phyloP scores from a whole-genome alignment of 1,140 invertebrate genomes.

The Drosophila kepulauana region DNA sequence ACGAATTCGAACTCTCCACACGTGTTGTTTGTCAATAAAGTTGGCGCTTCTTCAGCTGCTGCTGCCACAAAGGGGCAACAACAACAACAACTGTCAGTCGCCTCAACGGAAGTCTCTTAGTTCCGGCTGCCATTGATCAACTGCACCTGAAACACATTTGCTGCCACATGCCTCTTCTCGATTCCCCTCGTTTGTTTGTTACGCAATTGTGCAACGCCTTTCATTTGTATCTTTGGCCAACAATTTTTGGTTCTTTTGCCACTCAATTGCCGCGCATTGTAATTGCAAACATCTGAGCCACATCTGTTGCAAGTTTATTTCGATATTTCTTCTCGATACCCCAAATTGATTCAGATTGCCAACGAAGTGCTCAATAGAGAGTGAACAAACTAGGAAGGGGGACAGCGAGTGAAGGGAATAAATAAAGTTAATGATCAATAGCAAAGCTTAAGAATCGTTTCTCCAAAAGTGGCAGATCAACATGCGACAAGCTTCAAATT shows the following conservation, averaged over 20 bases:
- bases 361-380: background rate
- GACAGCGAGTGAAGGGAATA: background rate
- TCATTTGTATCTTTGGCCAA: constrained; percentile 55
- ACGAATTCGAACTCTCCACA: constrained; percentile 47
- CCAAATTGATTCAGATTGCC: constrained; percentile 20
- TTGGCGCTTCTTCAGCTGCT: constrained; percentile 34
- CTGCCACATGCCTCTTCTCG: constrained; percentile 3
- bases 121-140: constrained; percentile 63
- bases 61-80: background rate
- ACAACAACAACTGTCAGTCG: background rate
- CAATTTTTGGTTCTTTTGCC: constrained; percentile 31
- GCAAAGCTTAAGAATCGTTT: constrained; percentile 1
- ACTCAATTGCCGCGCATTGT: constrained; percentile 39
- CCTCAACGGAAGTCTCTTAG: constrained; percentile 70
- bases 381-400: background rate
- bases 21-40: constrained; percentile 78
- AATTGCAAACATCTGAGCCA: constrained; percentile 79
- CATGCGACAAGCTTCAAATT: background rate
- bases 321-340: constrained; percentile 29
- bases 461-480: background rate
- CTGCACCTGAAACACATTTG: constrained; percentile 55
- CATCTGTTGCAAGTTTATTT: constrained; percentile 65
- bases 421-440: constrained; percentile 36
- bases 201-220: constrained; percentile 72
- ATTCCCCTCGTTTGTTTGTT: constrained; percentile 37